Percentiles rank a stretch among this genome's conserved stretches.
phyloP scores from a whole-genome alignment of 2,113 vertebrate genomes.

The Serilophus lunatus region DNA sequence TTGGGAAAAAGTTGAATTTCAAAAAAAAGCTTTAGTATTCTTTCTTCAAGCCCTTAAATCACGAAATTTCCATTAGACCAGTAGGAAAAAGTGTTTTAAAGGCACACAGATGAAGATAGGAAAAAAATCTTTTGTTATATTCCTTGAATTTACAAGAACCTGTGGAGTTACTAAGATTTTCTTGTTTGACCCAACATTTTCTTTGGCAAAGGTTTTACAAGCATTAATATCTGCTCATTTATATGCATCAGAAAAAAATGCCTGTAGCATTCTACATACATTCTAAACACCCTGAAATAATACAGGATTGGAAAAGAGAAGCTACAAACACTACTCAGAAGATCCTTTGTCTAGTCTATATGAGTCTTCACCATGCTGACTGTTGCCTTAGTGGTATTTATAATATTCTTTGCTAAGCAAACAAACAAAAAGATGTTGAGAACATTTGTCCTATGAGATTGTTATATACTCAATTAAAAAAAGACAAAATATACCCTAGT shows the following conservation, averaged over 20 bases:
- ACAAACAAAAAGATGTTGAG: not conserved
- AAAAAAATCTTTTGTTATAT: not conserved
- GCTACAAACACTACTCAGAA: not conserved
- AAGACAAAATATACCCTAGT: not conserved
- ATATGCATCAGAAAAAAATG: conserved; percentile 1
- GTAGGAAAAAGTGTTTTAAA: not conserved
- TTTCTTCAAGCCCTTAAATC: not conserved
- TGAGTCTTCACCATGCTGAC: not conserved
- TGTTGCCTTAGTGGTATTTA: not conserved
- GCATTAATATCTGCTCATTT: not conserved
- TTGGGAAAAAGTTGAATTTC: not conserved
- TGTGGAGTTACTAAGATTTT: not conserved
- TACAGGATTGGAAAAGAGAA: not conserved
- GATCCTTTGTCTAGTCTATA: not conserved
- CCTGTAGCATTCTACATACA: not conserved
- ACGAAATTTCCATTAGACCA: not conserved
- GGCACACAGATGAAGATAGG: not conserved
- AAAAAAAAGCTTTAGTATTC: not conserved
- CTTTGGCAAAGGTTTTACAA: conserved; percentile 24
- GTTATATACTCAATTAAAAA: not conserved
- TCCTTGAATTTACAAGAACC: not conserved
- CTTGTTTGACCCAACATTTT: conserved; percentile 16
- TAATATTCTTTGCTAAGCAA: not conserved
- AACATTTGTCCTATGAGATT: not conserved
- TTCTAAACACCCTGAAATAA: not conserved